Evolutionary conservation across 1,140 invertebrate species (phyloP).

Genomic region (Scaptomyza graminum): DNA sequence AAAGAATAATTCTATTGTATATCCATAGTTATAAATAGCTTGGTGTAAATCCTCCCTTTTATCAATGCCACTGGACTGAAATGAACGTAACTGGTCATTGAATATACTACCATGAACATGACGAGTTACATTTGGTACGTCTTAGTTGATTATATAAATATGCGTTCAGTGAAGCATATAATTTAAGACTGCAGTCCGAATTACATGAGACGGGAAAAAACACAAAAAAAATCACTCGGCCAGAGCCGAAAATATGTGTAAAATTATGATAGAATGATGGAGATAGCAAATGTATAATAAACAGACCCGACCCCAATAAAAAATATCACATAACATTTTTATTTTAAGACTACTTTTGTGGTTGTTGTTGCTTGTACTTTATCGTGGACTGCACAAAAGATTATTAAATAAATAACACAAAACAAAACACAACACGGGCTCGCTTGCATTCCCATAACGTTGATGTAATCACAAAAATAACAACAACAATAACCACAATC

Average conservation of each 20-base stretch:
- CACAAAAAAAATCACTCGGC: conserved; percentile 26
- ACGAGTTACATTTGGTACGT: conserved; percentile 9
- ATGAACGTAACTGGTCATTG: conserved; percentile 2
- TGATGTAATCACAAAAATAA: conserved; percentile 55
- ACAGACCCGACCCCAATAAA: background rate
- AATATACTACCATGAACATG: conserved; percentile 8
- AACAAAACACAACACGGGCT: conserved; percentile 10
- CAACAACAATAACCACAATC: conserved; percentile 30
- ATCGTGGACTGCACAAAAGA: conserved; percentile 35
- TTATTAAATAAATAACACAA: conserved; percentile 47
- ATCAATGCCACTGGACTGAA: conserved; percentile 3
- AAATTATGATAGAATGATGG: conserved; percentile 10
- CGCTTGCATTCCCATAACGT: conserved; percentile 22
- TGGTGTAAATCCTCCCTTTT: background rate
- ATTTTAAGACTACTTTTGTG: conserved; percentile 15
- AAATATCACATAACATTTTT: conserved; percentile 16
- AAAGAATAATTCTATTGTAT: background rate
- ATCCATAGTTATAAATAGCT: background rate
- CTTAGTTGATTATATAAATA: conserved; percentile 27
- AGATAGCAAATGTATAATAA: conserved; percentile 16
- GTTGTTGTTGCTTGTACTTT: conserved; percentile 40
- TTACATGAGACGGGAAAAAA: conserved; percentile 19
- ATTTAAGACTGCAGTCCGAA: conserved; percentile 5
- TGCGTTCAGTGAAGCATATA: conserved; percentile 49
- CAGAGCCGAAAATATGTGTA: conserved; percentile 31